Base-by-base conservation (phyloP, 2,113 vertebrate species). In the Xyrauchen texanus region DNA sequence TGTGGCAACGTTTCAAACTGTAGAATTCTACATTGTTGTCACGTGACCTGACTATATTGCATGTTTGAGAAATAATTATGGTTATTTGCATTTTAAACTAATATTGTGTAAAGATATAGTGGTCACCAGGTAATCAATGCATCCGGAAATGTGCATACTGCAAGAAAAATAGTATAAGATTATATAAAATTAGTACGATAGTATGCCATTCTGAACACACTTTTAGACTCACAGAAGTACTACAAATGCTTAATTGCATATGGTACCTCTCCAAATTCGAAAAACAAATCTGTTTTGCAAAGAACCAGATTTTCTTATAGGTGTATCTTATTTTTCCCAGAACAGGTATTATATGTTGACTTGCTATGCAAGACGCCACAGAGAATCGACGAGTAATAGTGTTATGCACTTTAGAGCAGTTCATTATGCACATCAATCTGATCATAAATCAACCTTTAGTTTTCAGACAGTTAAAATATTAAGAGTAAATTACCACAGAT, bases 391-490 rank as follows among this genome's bases (percentile, higher is more conserved):
- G 58, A 63, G 72, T 74, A 68, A 57, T 62, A 78, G 72, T 73
- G 60, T 85, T 76, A 80, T 87, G 86, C 86, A 87, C 86, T 86
- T 87, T 87, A 86, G 80, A 80, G 58, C 79, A 87, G 49, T 71
- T 85, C 79, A 67, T 83, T 85, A 83, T 85, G 85, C 85, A 84
- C 64, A 68, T 73, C 68, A 52, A 8, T 82, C n/a, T 77, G 64
- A 81, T 68, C 75, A 61, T 16, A 58, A 81, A 53, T 66, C 55
- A 51, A 21, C 21, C 12, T 10, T 47, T 12, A 45, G 45, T 12
- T 70, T 52, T 67, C 5, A 42, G 55, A 58, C 16, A 10, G 65
- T 52, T 76, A 66, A 70, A 52, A 65, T 61, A 15, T 58, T n/a
- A 6, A 15, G 11, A 58, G n/a, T 5, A 58, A 15, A 7, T 55